phyloP scores from a whole-genome alignment of 2,888 invertebrate genomes.

The Amitus sp. region DNA sequence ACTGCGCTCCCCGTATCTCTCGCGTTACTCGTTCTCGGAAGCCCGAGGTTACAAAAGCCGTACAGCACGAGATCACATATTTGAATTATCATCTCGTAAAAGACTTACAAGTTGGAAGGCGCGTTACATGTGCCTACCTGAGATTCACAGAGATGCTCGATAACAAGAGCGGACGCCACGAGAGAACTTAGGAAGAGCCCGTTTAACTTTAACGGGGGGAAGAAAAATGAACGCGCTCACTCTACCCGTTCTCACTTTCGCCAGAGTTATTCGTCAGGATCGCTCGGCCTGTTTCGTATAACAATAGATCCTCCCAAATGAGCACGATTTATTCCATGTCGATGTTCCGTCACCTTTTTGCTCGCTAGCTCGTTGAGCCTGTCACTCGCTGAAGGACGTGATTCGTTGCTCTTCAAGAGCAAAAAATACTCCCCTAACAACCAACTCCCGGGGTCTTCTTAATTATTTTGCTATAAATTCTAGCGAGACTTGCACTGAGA shows the following conservation, averaged over 20 bases:
- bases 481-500: too few species aligned
- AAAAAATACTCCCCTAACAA: background rate
- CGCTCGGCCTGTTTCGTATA: background rate
- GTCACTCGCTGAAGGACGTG: constrained; percentile 11
- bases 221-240: background rate
- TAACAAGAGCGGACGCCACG: constrained; percentile 2
- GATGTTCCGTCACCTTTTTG: constrained; percentile 14
- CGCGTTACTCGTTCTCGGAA: constrained; percentile 30
- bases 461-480: constrained; percentile 6
- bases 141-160: constrained; percentile 25
- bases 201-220: constrained; percentile 3
- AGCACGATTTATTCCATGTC: constrained; percentile 9
- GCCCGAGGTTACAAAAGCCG: constrained; percentile 25
- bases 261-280: background rate
- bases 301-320: constrained; percentile 4
- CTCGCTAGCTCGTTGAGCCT: constrained; percentile 7
- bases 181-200: background rate
- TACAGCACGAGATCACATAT: constrained; percentile 28
- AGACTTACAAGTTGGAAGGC: constrained; percentile 22
- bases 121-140: constrained; percentile 25
- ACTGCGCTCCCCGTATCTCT: constrained; percentile 27
- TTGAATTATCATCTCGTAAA: constrained; percentile 36
- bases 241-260: background rate
- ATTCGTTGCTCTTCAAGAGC: constrained; percentile 7
- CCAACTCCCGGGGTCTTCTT: constrained; percentile 1